A percentile compares a stretch with the other conserved stretches of the same genome.
Conservation (phyloP, 1,140 invertebrate species). For the Radopholus similis region DNA sequence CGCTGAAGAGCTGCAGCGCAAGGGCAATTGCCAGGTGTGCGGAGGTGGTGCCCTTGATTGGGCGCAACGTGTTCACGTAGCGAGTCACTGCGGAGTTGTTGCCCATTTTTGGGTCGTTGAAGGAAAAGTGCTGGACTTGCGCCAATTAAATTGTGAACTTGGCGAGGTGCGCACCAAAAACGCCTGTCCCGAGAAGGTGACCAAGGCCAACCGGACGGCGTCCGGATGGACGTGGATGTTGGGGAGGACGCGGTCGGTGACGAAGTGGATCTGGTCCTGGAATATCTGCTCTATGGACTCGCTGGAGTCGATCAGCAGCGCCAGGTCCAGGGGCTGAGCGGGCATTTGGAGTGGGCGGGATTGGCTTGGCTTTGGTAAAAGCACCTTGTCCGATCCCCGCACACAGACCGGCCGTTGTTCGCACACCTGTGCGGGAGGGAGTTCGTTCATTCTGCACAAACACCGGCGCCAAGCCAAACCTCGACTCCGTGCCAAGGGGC, state of each 20-base stretch:
- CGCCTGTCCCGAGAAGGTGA: conserved; percentile 55
- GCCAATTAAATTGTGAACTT: not conserved
- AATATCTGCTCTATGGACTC: conserved; percentile 54
- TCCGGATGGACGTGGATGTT: conserved; percentile 59
- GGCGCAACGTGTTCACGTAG: conserved; percentile 43
- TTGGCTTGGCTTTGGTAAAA: not conserved
- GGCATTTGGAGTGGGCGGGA: conserved; percentile 5
- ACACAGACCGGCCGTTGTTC: conserved; percentile 46
- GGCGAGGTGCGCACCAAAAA: conserved; percentile 24
- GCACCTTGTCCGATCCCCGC: not conserved
- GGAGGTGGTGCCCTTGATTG: conserved; percentile 57
- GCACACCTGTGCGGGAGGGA: conserved; percentile 33
- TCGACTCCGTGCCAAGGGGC: conserved; percentile 54
- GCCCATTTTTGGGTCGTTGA: conserved; percentile 45
- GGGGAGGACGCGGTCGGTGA: conserved; percentile 47
- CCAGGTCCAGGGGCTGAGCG: conserved; percentile 54
- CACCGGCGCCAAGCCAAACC: not conserved
- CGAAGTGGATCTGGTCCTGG: conserved; percentile 53
- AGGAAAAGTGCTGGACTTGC: conserved; percentile 42
- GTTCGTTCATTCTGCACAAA: not conserved
- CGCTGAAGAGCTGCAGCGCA: conserved; percentile 47
- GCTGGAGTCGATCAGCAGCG: conserved; percentile 54
- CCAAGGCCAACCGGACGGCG: conserved; percentile 51
- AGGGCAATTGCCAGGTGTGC: conserved; percentile 50
- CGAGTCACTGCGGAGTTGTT: conserved; percentile 51